These are phyloP conservation scores for Lysandra bellargus DNA, from an alignment of 2,888 invertebrate genomes.

Conservation along the genomic window DNA sequence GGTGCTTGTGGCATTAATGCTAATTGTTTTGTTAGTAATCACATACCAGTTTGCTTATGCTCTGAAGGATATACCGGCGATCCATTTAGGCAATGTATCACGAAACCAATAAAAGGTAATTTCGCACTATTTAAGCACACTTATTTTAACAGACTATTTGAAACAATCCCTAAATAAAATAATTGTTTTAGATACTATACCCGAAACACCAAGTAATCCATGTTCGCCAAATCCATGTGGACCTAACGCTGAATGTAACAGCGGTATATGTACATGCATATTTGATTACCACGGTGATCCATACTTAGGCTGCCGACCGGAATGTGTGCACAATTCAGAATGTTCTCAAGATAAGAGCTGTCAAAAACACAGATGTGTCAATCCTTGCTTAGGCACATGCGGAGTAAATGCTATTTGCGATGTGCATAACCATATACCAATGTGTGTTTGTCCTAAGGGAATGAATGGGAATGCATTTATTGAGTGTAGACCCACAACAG, in stretches of 20 bases:
- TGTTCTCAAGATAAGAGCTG: constrained; percentile 84
- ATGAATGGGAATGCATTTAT: constrained; percentile 85
- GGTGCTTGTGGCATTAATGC: constrained; percentile 85
- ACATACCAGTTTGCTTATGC: constrained; percentile 87
- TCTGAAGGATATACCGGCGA: constrained; percentile 83
- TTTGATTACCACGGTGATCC: constrained; percentile 84
- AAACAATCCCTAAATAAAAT: not conserved
- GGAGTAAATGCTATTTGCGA: constrained; percentile 85
- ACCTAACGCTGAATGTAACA: constrained; percentile 79
- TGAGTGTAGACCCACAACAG: constrained; percentile 76
- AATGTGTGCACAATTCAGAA: constrained; percentile 85
- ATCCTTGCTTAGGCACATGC: constrained; percentile 87
- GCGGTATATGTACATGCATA: constrained; percentile 82
- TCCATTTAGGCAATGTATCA: constrained; percentile 84
- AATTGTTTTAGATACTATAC: constrained; percentile 50
- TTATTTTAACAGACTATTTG: too few species aligned
- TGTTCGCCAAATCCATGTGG: constrained; percentile 85
- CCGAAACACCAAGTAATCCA: constrained; percentile 62
- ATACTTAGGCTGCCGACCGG: constrained; percentile 84
- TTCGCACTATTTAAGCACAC: not conserved
- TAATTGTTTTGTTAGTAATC: constrained; percentile 84
- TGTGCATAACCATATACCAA: constrained; percentile 86
- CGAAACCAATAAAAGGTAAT: constrained; percentile 74
- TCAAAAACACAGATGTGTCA: constrained; percentile 84
- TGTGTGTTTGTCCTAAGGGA: constrained; percentile 84